Evolutionary conservation across 2,113 vertebrate genomes (phyloP).

Genomic region (Gymnorhina tibicen): DNA sequence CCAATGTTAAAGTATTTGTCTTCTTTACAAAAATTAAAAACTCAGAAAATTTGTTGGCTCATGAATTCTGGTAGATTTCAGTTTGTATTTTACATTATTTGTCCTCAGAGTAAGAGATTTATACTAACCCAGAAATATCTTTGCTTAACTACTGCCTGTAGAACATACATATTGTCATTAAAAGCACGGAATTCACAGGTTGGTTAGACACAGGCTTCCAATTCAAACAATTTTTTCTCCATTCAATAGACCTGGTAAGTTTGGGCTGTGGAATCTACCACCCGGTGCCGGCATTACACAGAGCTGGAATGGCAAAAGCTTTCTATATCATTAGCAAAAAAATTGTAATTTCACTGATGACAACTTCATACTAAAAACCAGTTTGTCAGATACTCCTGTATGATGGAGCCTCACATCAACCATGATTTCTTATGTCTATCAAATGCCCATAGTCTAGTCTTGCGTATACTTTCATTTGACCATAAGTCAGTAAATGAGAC

Average conservation of each 20-base stretch:
- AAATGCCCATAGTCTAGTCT: background rate
- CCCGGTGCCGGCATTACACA: background rate
- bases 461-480: background rate
- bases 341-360: background rate
- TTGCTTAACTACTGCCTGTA: background rate
- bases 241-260: background rate
- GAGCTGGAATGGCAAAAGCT: background rate
- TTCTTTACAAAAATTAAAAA: background rate
- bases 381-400: background rate
- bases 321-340: background rate
- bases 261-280: background rate
- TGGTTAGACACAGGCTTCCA: rapidly evolving
- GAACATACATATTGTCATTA: background rate
- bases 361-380: background rate
- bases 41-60: background rate
- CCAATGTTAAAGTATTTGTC: background rate
- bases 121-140: background rate
- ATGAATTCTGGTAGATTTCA: background rate
- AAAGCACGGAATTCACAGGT: background rate
- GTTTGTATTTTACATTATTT: background rate
- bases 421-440: background rate
- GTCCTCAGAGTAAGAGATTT: background rate
- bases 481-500: background rate
- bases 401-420: background rate
- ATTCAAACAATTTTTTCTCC: background rate